A percentile compares a stretch with the other conserved stretches of the same genome.
These are phyloP conservation scores for Microcebus ravelobensis DNA, from an alignment of 2,113 vertebrate species.

Conservation along the genomic window DNA sequence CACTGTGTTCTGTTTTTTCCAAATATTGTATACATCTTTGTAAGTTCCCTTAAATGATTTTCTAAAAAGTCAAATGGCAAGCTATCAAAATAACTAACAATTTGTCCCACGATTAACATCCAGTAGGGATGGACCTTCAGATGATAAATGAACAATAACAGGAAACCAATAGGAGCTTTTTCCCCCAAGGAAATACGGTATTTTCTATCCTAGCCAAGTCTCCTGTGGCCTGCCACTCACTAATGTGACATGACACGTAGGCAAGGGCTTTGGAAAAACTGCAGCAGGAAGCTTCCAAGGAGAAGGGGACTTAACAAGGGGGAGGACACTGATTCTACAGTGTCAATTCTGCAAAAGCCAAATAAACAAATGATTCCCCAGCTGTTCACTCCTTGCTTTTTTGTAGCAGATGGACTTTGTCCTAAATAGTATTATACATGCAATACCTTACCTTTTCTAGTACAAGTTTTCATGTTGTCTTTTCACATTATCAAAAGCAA, in stretches of 20 bases:
- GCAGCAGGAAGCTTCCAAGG: conserved; percentile 49
- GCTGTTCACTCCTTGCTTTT: background rate
- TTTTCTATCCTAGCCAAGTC: conserved; percentile 44
- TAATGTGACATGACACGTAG: conserved; percentile 57
- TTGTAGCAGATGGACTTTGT: background rate
- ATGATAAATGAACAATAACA: conserved; percentile 40
- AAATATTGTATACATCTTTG: background rate
- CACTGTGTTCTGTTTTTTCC: background rate
- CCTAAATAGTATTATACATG: background rate
- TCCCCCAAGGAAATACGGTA: conserved; percentile 10
- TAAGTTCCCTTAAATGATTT: conserved; percentile 1
- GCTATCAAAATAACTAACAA: conserved; percentile 1
- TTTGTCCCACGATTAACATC: background rate
- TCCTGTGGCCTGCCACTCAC: background rate
- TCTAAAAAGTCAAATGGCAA: background rate
- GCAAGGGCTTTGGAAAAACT: conserved; percentile 38
- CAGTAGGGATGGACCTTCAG: background rate
- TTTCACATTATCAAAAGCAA: background rate
- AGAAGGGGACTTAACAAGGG: background rate
- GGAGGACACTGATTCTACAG: background rate
- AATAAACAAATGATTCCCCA: background rate
- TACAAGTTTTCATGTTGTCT: background rate
- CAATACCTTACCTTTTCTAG: background rate
- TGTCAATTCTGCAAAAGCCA: background rate
- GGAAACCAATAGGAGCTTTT: conserved; percentile 17